Conservation (phyloP, 1,140 invertebrate genomes). For the Elysia chlorotica region DNA sequence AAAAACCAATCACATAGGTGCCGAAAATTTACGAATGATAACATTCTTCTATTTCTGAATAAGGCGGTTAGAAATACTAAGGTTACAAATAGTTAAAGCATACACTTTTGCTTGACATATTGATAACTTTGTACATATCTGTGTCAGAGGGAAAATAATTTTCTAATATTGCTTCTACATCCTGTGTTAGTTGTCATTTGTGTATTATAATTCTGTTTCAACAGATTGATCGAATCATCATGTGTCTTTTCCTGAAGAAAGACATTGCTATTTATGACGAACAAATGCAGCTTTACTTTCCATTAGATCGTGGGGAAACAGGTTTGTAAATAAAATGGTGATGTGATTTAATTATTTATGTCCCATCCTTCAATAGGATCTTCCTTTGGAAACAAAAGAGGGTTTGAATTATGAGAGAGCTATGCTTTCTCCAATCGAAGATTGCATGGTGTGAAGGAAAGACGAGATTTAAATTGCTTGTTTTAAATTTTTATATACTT, state of each 20-base stretch:
- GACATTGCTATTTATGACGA: constrained; percentile 7
- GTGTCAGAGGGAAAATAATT: too few species aligned
- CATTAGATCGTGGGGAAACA: not conserved
- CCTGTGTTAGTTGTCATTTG: too few species aligned
- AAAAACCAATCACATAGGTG: too few species aligned
- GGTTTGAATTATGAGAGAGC: not conserved
- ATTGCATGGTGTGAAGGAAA: not conserved
- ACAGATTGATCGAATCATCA: constrained; percentile 12
- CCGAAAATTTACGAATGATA: too few species aligned
- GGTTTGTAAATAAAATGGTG: not conserved
- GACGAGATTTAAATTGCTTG: too few species aligned
- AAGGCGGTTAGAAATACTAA: too few species aligned
- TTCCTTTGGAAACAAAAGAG: not conserved
- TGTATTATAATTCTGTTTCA: not conserved
- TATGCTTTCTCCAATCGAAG: not conserved
- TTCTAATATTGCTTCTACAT: too few species aligned
- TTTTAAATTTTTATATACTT: not conserved
- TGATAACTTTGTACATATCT: too few species aligned
- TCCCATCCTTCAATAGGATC: not conserved
- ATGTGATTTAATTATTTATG: not conserved
- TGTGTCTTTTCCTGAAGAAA: constrained; percentile 17
- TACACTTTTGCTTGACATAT: too few species aligned
- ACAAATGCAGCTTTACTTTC: constrained; percentile 10
- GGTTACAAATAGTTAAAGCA: too few species aligned
- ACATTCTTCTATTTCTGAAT: too few species aligned